These are phyloP conservation scores for Scaptomyza pallida DNA, from an alignment of 1,140 invertebrate genomes.

Conservation along the genomic window DNA sequence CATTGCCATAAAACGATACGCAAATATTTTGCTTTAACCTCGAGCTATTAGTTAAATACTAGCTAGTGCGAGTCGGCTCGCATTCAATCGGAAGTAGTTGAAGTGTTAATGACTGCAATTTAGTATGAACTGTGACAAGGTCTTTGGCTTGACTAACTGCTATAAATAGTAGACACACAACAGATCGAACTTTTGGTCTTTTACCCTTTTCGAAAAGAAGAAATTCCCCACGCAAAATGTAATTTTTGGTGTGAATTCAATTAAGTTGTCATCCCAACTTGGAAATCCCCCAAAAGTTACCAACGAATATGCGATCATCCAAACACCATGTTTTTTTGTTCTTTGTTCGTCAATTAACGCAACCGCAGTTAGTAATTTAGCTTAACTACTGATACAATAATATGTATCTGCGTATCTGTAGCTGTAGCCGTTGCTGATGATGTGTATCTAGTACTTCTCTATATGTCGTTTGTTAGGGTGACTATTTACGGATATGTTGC, in stretches of 20 bases:
- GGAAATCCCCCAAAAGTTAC: conserved; percentile 8
- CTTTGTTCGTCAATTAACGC: conserved; percentile 66
- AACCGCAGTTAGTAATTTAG: conserved; percentile 57
- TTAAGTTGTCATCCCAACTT: conserved; percentile 28
- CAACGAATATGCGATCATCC: conserved; percentile 20
- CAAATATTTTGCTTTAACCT: conserved; percentile 30
- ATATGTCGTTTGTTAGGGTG: conserved; percentile 18
- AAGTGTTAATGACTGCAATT: conserved; percentile 59
- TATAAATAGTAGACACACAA: conserved; percentile 32
- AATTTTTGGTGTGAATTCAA: conserved; percentile 8
- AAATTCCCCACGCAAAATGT: conserved; percentile 30
- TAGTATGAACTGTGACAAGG: conserved; percentile 16
- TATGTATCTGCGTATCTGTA: neutral
- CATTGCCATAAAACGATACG: neutral
- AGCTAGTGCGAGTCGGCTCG: conserved; percentile 12
- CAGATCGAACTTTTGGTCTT: neutral
- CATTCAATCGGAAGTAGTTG: conserved; percentile 57
- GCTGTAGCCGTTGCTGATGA: conserved; percentile 8
- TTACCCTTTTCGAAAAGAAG: neutral
- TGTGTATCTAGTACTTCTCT: neutral
- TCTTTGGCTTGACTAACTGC: conserved; percentile 9
- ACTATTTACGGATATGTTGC: conserved; percentile 60
- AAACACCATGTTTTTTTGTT: conserved; percentile 18
- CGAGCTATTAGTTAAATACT: conserved; percentile 13
- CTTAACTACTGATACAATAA: conserved; percentile 46